A percentile compares a stretch with the other conserved stretches of the same genome.
phyloP scores from a whole-genome alignment of 2,797 vertebrate genomes.

The Halcyon badia region DNA sequence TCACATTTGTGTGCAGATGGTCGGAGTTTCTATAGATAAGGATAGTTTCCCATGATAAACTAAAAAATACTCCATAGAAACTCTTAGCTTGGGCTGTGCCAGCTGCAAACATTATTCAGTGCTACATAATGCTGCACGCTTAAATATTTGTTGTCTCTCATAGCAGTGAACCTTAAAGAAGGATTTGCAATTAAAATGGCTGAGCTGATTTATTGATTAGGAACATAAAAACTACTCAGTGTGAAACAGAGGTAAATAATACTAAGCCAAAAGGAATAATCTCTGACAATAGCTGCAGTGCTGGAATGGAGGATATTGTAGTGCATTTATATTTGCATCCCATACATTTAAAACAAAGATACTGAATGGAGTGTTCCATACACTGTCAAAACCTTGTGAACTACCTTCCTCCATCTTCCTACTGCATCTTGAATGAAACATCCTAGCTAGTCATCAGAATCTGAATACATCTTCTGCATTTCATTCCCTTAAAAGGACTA shows the following conservation, averaged over 20 bases:
- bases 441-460: neutral
- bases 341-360: neutral
- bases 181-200: neutral
- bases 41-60: neutral
- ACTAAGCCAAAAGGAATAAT: neutral
- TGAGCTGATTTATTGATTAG: neutral
- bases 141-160: neutral
- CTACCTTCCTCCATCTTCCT: neutral
- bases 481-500: neutral
- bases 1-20: neutral
- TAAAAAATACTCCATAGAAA: neutral
- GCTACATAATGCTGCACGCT: fast-evolving
- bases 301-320: neutral
- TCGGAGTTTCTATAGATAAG: neutral
- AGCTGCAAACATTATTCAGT: neutral
- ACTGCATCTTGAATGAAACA: neutral
- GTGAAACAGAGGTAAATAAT: neutral
- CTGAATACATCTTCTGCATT: neutral
- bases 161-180: neutral
- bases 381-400: neutral
- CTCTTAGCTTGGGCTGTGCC: neutral
- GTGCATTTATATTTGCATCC: neutral
- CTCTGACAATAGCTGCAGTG: neutral
- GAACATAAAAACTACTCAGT: neutral
- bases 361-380: neutral